Evolutionary conservation across 1,140 invertebrate genomes (phyloP), one percentile per base, ranked within the genome.

Genomic region (Ephestia elutella): DNA sequence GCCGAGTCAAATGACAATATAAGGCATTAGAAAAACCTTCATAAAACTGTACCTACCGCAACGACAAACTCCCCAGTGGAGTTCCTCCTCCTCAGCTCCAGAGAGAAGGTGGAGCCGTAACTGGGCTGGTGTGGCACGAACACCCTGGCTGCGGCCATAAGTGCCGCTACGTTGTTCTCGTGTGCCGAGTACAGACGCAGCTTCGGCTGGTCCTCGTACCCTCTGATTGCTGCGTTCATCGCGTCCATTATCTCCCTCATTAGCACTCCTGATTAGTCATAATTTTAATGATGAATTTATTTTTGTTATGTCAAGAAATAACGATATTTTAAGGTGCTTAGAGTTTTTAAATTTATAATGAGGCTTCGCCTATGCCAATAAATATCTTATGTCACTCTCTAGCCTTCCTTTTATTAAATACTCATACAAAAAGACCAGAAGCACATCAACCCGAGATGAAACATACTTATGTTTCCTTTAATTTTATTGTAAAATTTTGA

Each of bases 81-180:
- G 11, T 10, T 48, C n/a, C 65, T 58, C 35, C 57, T 74, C 32
- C 86, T 79, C 3, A 90, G 61, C 60, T 90, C 89, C 19, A 90
- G 60, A 0, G 82, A 78, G 56, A 83, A 80, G 2, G 89, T 89
- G 11, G 91, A 80, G 0, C 90, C 90, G 65, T 91, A 92, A 35
- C 82, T 82, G 0, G 91, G 91, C 54, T 91, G 87, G 38, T 90
- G 90, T 0, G 89, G 78, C 51, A 93, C 83, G 71, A 91, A 95
- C 0, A 93, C 89, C 7, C 90, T 89, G 13, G 94, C 75, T 0
- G 91, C 90, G 11, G 90, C 82, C 62, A 95, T 86, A 8, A 95
- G 64, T 13, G 91, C 90, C 0, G 92, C 90, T 3, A 95, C 84
- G 21, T 93, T 94, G 50, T 92, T 92, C 73, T 95, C 94, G 73